These are phyloP conservation scores for Xestia xanthographa DNA, from an alignment of 2,888 invertebrate genomes.

Conservation along the genomic window DNA sequence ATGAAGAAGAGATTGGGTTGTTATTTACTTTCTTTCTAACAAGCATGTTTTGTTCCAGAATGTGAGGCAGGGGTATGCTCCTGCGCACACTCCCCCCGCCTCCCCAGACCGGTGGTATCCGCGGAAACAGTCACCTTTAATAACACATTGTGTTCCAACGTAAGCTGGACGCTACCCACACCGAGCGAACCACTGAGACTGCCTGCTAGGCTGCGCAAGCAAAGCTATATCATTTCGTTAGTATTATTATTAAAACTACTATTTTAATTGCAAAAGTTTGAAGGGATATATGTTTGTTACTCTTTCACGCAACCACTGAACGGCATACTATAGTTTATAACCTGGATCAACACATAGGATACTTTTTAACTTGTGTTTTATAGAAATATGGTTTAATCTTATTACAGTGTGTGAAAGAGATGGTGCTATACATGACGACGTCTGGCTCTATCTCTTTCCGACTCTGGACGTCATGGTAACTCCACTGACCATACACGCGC, in stretches of 20 bases:
- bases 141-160: conserved; percentile 79
- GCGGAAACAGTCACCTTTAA: conserved; percentile 73
- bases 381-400: not conserved
- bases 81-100: conserved; percentile 82
- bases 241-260: conserved; percentile 12
- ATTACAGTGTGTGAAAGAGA: not conserved
- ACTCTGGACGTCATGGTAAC: not conserved
- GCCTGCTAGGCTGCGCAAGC: conserved; percentile 77
- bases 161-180: conserved; percentile 81
- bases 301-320: not conserved
- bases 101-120: conserved; percentile 79
- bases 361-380: not conserved
- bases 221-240: conserved; percentile 82
- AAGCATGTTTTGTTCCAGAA: conserved; percentile 74
- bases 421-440: not conserved
- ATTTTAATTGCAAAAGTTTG: not conserved
- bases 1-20: not conserved
- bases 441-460: not conserved
- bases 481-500: too few relatives aligned
- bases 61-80: conserved; percentile 85
- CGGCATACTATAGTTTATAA: not conserved
- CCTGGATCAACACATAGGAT: not conserved
- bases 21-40: not conserved
- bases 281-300: not conserved
- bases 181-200: conserved; percentile 79